Conservation (phyloP, 2,113 vertebrate species). For the Pycnonotus jocosus region DNA sequence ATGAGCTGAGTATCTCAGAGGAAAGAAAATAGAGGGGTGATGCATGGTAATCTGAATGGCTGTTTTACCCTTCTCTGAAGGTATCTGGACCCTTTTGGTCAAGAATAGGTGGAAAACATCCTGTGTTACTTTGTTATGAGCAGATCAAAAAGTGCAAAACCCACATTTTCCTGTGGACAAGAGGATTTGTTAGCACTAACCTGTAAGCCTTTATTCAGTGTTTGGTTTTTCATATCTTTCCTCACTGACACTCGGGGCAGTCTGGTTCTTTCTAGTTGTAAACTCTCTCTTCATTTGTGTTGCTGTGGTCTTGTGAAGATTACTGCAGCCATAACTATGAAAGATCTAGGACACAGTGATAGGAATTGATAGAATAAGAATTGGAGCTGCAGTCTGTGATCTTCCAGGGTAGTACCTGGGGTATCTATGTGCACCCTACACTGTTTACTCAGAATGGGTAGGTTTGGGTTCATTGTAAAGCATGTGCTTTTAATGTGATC, state of each 20-base stretch:
- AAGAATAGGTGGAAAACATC: not conserved
- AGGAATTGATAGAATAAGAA: not conserved
- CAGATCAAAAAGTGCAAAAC: not conserved
- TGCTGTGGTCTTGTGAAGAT: not conserved
- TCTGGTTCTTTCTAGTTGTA: not conserved
- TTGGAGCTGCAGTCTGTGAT: not conserved
- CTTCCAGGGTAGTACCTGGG: not conserved
- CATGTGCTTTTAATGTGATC: not conserved
- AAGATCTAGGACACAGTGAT: not conserved
- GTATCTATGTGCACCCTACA: accelerated
- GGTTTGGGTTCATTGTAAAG: not conserved
- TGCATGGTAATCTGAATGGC: not conserved
- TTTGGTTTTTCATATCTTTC: not conserved
- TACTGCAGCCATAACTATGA: not conserved
- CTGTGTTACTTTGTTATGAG: not conserved
- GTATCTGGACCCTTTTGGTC: not conserved
- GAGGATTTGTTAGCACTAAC: not conserved
- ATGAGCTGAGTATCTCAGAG: not conserved
- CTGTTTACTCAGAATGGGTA: not conserved
- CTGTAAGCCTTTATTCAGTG: not conserved
- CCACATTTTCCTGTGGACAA: not conserved
- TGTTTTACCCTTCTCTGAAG: not conserved
- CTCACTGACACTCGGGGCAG: not conserved
- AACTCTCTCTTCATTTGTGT: not conserved
- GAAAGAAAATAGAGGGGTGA: not conserved